Evolutionary conservation across 2,113 vertebrate genomes (phyloP), one percentile per base, ranked within the genome.

Genomic region (Pluvianellus socialis): DNA sequence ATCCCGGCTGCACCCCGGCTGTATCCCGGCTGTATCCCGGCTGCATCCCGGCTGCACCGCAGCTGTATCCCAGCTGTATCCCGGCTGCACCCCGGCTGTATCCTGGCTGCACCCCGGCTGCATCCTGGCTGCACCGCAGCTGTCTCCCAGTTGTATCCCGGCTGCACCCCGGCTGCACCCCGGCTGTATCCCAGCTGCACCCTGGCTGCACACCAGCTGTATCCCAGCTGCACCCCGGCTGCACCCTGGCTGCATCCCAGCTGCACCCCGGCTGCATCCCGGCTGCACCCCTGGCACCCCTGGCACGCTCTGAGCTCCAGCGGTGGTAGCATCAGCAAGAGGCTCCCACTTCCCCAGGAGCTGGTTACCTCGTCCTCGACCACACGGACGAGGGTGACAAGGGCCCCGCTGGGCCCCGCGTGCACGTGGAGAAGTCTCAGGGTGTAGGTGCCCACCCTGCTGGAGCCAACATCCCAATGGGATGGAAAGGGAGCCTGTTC

Each of bases 311-410:
- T 5, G 3, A 1, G 68, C 8, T 0, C 2, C 70, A 10, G 38
- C 38, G 38, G 38, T 9, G 38, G 38, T 0, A 27, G 56, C 68
- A 20, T 49, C 68, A 20, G 58, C 85, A 10, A 52, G 71, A 32
- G 75, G 33, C 27, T 20, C 61, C 4, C 17, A 1, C n/a, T 15
- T 40, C 5, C 40, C 17, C 55, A 0, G 56, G 35, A 68, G 58
- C 56, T 4, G 2, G 2, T 52, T 4, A 3, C 38, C 44, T 16
- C 0, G 4, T 4, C 53, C 28, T 9, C 2, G 0, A 7, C 33
- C 61, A 0, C 75, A 2, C 2, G 9, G 50, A 3, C 30, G 12
- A 28, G 21, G 1, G 17, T 66, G 75, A 8, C 35, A 0, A 27
- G 10, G 26, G 17, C 24, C 58, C 28, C 4, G 0, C 49, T 27